Evolutionary conservation across 2,888 invertebrate species (phyloP).

Genomic region (Rotaria socialis): DNA sequence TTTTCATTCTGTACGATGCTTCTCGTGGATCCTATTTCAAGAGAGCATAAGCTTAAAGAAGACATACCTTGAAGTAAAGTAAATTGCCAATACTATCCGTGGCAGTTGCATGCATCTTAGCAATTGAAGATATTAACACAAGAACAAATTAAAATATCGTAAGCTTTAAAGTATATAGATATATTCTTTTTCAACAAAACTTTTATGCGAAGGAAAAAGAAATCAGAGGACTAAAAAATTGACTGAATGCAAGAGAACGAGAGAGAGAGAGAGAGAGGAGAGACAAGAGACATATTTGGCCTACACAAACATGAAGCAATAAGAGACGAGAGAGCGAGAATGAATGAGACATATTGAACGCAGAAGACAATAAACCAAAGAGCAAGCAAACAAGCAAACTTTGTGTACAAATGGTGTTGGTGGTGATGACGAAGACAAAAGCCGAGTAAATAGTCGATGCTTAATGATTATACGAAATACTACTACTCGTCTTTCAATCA

Average conservation of each 20-base stretch:
- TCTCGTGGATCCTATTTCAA: not conserved
- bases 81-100: not conserved
- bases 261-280: not conserved
- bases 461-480: not conserved
- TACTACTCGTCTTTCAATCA: slow-evolving; percentile 25
- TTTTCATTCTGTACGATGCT: not conserved
- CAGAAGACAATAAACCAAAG: not conserved
- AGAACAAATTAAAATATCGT: not conserved
- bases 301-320: slow-evolving; percentile 9
- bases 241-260: not conserved
- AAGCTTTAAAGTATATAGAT: not conserved
- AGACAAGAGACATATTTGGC: slow-evolving; percentile 2
- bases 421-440: not conserved
- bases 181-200: not conserved
- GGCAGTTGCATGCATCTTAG: not conserved
- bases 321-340: not conserved
- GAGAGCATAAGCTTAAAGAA: not conserved
- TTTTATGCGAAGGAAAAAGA: not conserved
- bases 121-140: not conserved
- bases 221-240: not conserved
- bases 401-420: slow-evolving; percentile 14
- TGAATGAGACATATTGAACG: slow-evolving; percentile 5
- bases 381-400: not conserved
- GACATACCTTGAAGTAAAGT: slow-evolving; percentile 7
- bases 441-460: slow-evolving; percentile 4